Base-by-base conservation (phyloP, 2,797 vertebrate species). In the Premnoplex brunnescens region DNA sequence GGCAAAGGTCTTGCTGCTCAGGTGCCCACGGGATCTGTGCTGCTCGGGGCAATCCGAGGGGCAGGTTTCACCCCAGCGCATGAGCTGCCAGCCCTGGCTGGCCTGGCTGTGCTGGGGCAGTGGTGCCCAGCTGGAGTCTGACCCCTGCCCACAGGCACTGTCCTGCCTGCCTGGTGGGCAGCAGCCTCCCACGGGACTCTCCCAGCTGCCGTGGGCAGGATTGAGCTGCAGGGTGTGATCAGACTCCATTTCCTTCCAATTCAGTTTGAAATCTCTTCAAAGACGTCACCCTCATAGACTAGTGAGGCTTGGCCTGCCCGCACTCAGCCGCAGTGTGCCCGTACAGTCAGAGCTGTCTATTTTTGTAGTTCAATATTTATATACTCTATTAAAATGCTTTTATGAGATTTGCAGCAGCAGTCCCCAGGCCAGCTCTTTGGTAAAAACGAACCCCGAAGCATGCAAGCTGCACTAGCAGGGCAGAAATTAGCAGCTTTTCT, bases 341-440 rank as follows among this genome's bases (percentile, higher is more conserved):
- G 0, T 23, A 75, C 84, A 81, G 93, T 74, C 92, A 95, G 92
- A 95, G 81, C 86, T 78, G 74, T 95, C 94, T 96, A 94, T 96
- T 96, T 96, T 96, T 96, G 92, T 95, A 95, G 94, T 73, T 94
- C 67, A 59, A 46, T 87, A 91, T 95, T 96, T 96, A 82, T 96
- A 93, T 84, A 74, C 77, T 71, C 39, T 78, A 95, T 91, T 87
- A 60, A 96, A 94, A 87, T 37, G 91, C 94, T 95, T 90, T 89
- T 91, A 89, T 3, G 63, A 93, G 89, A 55, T 79, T 96, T 81
- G 71, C 36, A 39, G 91, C 75, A 73, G 21, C 81, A 48, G 75
- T 59, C 21, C 22, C 77, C 71, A 85, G 82, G 85, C 49, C 81
- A 92, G 91, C 69, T 81, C 37, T 88, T 63, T 26, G 58, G 77